Evolutionary conservation across 2,113 vertebrate genomes (phyloP).

Genomic region (Melanerpes formicivorus): DNA sequence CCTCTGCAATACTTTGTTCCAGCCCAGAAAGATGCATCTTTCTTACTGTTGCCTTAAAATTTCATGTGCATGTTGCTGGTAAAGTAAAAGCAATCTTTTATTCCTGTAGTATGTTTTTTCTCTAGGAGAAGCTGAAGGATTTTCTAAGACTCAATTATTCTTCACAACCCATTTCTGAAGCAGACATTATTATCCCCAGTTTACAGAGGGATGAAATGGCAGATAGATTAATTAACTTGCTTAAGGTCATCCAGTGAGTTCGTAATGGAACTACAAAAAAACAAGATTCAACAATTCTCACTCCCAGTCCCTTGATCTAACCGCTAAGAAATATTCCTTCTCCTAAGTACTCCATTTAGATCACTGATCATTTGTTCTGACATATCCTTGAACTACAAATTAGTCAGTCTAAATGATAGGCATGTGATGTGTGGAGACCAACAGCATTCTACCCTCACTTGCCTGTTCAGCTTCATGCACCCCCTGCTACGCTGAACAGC

Average conservation of each 20-base stretch:
- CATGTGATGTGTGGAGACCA: neutral
- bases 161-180: constrained; percentile 18
- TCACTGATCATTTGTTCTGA: neutral
- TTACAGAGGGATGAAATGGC: constrained; percentile 32
- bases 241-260: constrained; percentile 17
- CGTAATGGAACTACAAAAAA: neutral
- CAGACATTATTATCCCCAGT: neutral
- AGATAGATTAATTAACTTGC: constrained; percentile 52
- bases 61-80: neutral
- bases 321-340: neutral
- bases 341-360: neutral
- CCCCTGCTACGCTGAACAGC: neutral
- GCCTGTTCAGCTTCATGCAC: neutral
- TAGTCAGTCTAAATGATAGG: neutral
- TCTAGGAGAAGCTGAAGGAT: neutral
- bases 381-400: neutral
- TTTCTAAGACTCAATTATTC: constrained; percentile 3
- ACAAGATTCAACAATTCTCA: neutral
- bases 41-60: neutral
- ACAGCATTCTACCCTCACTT: neutral
- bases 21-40: neutral
- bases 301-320: neutral
- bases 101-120: neutral
- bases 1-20: neutral
- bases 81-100: neutral